These are phyloP conservation scores for Martes martes DNA, from an alignment of 2,113 vertebrate species.

Conservation along the genomic window DNA sequence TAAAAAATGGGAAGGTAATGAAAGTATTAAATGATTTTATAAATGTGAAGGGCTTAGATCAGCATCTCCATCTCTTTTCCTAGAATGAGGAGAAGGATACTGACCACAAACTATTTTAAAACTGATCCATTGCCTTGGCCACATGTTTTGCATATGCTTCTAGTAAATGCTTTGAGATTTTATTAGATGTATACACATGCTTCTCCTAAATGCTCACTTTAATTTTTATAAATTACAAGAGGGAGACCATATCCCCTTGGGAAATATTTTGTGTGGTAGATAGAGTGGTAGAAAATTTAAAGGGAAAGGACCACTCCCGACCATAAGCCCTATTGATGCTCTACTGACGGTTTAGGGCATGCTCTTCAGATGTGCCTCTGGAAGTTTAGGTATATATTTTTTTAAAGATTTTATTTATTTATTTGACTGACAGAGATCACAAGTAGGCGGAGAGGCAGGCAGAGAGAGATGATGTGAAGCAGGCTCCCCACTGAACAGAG, in stretches of 20 bases:
- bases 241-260: neutral
- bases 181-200: neutral
- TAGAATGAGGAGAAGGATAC: neutral
- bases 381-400: too few relatives aligned
- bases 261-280: neutral
- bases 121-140: neutral
- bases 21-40: neutral
- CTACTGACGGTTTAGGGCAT: neutral
- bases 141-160: neutral
- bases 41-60: neutral
- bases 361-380: neutral
- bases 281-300: neutral
- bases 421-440: too few relatives aligned
- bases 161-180: neutral
- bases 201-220: neutral
- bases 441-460: too few relatives aligned
- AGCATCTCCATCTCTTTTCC: neutral
- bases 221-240: neutral
- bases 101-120: neutral
- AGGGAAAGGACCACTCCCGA: neutral
- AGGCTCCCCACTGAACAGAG: too few relatives aligned
- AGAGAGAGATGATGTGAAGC: too few relatives aligned
- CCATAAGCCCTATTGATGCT: neutral
- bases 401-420: too few relatives aligned
- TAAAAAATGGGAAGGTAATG: neutral